Evolutionary conservation across 2,888 invertebrate species (phyloP).

Genomic region (Xylophagus ater): DNA sequence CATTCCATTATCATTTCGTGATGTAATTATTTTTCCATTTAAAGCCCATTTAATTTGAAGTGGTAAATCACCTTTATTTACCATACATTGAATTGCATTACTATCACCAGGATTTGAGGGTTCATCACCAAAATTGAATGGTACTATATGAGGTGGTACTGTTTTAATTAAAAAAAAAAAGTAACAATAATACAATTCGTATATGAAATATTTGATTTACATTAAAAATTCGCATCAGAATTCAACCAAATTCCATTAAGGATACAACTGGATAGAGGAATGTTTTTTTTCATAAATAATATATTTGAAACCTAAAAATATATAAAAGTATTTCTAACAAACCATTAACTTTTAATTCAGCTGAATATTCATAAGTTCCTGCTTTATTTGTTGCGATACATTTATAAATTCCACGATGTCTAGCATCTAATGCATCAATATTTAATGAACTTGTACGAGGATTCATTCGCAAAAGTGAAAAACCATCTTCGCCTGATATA

Average conservation of each 20-base stretch:
- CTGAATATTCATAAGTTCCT: constrained; percentile 41
- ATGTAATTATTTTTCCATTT: constrained; percentile 39
- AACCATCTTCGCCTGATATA: constrained; percentile 33
- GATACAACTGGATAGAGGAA: not conserved
- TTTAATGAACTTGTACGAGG: constrained; percentile 45
- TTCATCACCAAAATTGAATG: constrained; percentile 40
- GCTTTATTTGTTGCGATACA: constrained; percentile 46
- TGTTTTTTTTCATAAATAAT: not conserved
- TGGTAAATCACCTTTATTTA: constrained; percentile 48
- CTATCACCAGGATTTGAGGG: constrained; percentile 44
- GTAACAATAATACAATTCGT: not conserved
- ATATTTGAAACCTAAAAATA: not conserved
- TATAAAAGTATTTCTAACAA: constrained; percentile 10
- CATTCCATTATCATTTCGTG: constrained; percentile 46
- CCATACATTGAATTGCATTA: constrained; percentile 41
- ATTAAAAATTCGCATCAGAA: not conserved
- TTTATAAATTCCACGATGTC: constrained; percentile 48
- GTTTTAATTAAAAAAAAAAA: constrained; percentile 7
- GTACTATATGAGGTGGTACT: constrained; percentile 34
- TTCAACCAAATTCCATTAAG: not conserved
- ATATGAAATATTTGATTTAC: not conserved
- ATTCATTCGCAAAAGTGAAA: constrained; percentile 24
- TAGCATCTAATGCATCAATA: constrained; percentile 44
- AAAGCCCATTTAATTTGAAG: constrained; percentile 43
- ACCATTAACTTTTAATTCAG: constrained; percentile 46